Conservation (phyloP, 2,113 vertebrate species). For the Tachysurus vachellii region DNA sequence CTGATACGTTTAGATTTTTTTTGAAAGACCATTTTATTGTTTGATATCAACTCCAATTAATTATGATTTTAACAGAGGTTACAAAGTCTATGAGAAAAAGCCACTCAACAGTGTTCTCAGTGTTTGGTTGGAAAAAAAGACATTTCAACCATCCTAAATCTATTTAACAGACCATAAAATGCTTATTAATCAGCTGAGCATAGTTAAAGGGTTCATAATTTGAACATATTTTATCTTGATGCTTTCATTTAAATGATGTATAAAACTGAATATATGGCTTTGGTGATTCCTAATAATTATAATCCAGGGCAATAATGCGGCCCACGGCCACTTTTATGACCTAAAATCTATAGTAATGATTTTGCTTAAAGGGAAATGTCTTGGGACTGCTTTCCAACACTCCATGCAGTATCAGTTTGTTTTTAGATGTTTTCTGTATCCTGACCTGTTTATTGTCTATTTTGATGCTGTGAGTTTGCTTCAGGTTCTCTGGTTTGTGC, state of each 20-base stretch:
- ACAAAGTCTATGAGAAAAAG: neutral
- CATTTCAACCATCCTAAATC: neutral
- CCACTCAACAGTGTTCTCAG: neutral
- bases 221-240: neutral
- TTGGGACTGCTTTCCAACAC: neutral
- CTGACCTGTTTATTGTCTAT: neutral
- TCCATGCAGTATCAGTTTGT: neutral
- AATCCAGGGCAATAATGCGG: constrained; percentile 8
- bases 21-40: neutral
- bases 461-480: neutral
- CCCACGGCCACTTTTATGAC: neutral
- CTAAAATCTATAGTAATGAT: neutral
- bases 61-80: neutral
- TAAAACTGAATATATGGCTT: constrained; percentile 26
- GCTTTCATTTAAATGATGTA: neutral
- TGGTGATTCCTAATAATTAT: constrained; percentile 21
- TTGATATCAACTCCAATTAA: neutral
- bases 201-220: neutral
- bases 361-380: neutral
- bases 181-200: neutral
- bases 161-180: neutral
- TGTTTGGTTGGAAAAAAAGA: neutral
- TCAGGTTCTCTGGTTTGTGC: neutral
- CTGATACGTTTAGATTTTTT: no score
- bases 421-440: neutral